Base-by-base conservation (phyloP, 2,888 invertebrate genomes). In the Steinernema hermaphroditum region DNA sequence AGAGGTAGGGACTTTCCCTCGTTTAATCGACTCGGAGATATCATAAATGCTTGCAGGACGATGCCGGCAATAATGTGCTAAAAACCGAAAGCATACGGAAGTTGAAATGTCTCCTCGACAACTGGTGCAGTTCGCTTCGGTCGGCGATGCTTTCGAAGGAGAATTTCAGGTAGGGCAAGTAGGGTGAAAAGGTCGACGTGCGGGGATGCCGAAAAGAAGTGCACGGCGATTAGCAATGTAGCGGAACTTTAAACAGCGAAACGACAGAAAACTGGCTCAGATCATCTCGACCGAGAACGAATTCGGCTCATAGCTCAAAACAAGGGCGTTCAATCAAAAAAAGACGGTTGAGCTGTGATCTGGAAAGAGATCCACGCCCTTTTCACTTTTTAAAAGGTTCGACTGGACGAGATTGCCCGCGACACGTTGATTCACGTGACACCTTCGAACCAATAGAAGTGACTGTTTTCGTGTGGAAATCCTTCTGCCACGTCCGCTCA, bases 101-200 rank as follows among this genome's bases (percentile, higher is more conserved):
- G 62, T 62, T 79, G 41, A 77, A 76, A 57, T 72, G 49, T 41
- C 71, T 79, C 37, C 54, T 79, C 14, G 72, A 80, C 32, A 79
- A 79, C 68, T 78, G 75, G 74, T 79, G 79, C 46, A 71, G 70
- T 22, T 54, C 44, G 46, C 74, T 79, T 16, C 44, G 81, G 9
- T 44, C 62, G 22, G 72, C 79, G 22, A 74, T 79, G 70, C 44
- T 79, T 16, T 46, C 72, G n/a, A 69, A 73, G 43, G 76, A 79
- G 41, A 75, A 79, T 50, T 79, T 69, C 70, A 78, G 73, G 73
- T 75, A 6, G 0, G 19, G 12, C 37, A 37, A 37, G 12, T 12
- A 8, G 37, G 37, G 37, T 12, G 37, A 37, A 37, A n/a, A 37
- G 37, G 37, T 37, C 37, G 37, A 4, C 37, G 4, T 37, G 37